phyloP scores from a whole-genome alignment of 2,888 invertebrate species.

The Tanypteryx hageni region DNA sequence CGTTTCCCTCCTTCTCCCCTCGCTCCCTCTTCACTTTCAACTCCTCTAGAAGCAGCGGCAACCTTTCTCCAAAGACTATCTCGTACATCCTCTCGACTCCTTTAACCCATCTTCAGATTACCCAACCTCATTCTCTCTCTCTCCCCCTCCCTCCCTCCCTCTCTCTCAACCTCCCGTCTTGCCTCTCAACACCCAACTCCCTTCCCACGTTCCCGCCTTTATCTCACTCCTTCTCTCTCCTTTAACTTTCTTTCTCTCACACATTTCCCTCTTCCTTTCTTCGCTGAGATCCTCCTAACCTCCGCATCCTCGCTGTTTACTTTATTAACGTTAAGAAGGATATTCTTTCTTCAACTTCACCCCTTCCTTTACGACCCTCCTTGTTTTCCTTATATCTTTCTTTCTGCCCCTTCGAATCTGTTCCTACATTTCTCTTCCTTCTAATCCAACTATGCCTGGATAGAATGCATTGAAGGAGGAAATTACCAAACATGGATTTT shows the following conservation, averaged over 20 bases:
- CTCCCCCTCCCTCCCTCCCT: not conserved
- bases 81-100: not conserved
- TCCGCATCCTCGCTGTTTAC: not conserved
- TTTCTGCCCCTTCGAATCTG: not conserved
- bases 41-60: not conserved
- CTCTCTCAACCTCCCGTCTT: not conserved
- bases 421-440: not conserved
- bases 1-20: not conserved
- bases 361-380: not conserved
- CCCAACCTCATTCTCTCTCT: not conserved
- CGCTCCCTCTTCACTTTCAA: not conserved
- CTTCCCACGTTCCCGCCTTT: not conserved
- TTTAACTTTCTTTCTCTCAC: not conserved
- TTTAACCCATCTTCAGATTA: conserved; percentile 34
- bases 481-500: too few relatives aligned
- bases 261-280: not conserved
- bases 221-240: not conserved
- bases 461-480: too few relatives aligned
- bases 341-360: not conserved
- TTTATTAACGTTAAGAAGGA: conserved; percentile 43
- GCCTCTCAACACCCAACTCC: not conserved
- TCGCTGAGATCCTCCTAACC: not conserved
- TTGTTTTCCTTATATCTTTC: not conserved
- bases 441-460: too few relatives aligned
- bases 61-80: not conserved